Evolutionary conservation across 2,888 invertebrate genomes (phyloP).

Genomic region (Netelia inedita): DNA sequence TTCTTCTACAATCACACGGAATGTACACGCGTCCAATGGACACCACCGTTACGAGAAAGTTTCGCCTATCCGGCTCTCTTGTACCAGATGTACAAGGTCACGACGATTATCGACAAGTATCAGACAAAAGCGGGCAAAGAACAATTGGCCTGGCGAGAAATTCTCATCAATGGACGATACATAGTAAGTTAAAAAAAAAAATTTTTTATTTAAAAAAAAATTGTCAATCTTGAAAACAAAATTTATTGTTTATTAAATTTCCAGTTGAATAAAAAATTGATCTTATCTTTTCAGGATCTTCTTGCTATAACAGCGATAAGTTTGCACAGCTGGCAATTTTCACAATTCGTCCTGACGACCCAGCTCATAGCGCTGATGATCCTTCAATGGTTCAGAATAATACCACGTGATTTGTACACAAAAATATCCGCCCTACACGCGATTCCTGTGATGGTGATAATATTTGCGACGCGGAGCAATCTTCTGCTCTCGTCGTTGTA

Average conservation of each 20-base stretch:
- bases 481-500: conserved; percentile 86
- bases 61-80: conserved; percentile 93
- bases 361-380: conserved; percentile 91
- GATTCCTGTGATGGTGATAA: conserved; percentile 69
- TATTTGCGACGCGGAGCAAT: conserved; percentile 84
- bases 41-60: conserved; percentile 94
- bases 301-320: conserved; percentile 82
- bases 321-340: conserved; percentile 91
- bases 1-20: conserved; percentile 95
- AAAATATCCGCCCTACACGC: conserved; percentile 76
- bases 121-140: conserved; percentile 65
- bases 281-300: conserved; percentile 78
- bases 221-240: conserved; percentile 29
- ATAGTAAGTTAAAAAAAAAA: conserved; percentile 65
- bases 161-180: conserved; percentile 69
- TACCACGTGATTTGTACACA: conserved; percentile 84
- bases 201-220: not conserved
- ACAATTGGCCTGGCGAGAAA: conserved; percentile 72
- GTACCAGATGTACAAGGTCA: conserved; percentile 90
- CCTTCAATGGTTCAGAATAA: conserved; percentile 88
- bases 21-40: conserved; percentile 94
- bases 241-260: conserved; percentile 11
- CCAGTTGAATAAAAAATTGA: conserved; percentile 59
- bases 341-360: conserved; percentile 92
- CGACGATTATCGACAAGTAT: conserved; percentile 78